Evolutionary conservation across 2,113 vertebrate species (phyloP).

Genomic region (Ammodytes dubius): DNA sequence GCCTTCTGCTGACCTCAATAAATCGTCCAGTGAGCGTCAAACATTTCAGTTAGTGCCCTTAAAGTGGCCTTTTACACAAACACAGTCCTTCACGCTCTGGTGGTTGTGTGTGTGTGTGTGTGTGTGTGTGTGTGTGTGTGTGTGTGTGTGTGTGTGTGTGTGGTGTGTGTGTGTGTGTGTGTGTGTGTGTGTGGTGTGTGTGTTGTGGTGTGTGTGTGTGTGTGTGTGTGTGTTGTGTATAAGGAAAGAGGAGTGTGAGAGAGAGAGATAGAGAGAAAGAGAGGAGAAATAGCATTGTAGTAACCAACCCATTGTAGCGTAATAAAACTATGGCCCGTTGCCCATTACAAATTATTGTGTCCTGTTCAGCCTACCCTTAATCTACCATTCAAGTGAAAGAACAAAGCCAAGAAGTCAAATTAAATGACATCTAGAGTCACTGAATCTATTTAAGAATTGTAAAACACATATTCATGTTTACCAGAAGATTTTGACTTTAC

Average conservation of each 20-base stretch:
- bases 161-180: conserved; percentile 23
- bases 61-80: conserved; percentile 76
- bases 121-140: conserved; percentile 16
- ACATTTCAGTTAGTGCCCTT: conserved; percentile 79
- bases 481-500: no score
- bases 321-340: conserved; percentile 42
- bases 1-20: conserved; percentile 84
- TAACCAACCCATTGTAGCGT: conserved; percentile 23
- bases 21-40: conserved; percentile 77
- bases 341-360: conserved; percentile 36
- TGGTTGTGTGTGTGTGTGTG: conserved; percentile 22
- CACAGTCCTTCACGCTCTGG: conserved; percentile 51
- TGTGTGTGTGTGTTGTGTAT: conserved; percentile 13
- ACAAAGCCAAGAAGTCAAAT: not conserved
- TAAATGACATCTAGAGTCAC: not conserved
- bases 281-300: not conserved
- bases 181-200: conserved; percentile 20
- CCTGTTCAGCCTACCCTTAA: conserved; percentile 12
- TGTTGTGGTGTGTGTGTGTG: conserved; percentile 29
- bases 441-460: no score
- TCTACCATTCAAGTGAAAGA: conserved; percentile 6
- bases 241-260: not conserved
- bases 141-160: conserved; percentile 15
- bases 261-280: not conserved
- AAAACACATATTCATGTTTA: no score